These are phyloP conservation scores for Polyommatus iphigenia DNA, from an alignment of 2,888 invertebrate species.

Conservation along the genomic window DNA sequence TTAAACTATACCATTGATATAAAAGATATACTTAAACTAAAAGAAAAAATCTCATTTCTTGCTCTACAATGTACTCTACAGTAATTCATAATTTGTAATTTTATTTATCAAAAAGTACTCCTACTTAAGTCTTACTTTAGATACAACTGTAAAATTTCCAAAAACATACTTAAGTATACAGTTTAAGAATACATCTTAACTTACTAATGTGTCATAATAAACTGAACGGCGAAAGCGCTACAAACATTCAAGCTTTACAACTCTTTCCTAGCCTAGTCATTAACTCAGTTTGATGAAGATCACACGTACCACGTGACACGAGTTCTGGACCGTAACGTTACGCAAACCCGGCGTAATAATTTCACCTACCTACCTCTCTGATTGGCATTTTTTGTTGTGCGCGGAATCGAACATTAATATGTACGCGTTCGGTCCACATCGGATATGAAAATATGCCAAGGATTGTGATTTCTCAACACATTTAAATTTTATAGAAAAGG, in stretches of 20 bases:
- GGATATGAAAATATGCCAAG: conserved; percentile 28
- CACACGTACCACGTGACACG: neutral
- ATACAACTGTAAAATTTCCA: no score
- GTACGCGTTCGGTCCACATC: neutral
- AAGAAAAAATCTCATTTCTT: no score
- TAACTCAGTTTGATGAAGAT: neutral
- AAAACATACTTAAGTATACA: no score
- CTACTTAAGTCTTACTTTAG: no score
- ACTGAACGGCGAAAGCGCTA: neutral
- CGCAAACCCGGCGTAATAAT: conserved; percentile 9
- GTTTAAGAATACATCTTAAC: no score
- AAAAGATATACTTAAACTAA: no score
- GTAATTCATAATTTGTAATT: no score
- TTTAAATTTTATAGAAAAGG: conserved; percentile 11
- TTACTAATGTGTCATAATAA: neutral
- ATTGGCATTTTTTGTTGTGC: conserved; percentile 19
- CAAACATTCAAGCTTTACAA: neutral
- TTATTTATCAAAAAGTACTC: no score
- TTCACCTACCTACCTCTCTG: conserved; percentile 7
- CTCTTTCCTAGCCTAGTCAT: neutral
- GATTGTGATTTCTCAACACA: conserved; percentile 16
- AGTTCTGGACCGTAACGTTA: conserved; percentile 10
- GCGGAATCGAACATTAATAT: conserved; percentile 1
- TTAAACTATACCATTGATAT: no score
- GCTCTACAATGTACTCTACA: no score